Evolutionary conservation across 2,797 vertebrate species (phyloP).

Genomic region (Anguilla pacifica): DNA sequence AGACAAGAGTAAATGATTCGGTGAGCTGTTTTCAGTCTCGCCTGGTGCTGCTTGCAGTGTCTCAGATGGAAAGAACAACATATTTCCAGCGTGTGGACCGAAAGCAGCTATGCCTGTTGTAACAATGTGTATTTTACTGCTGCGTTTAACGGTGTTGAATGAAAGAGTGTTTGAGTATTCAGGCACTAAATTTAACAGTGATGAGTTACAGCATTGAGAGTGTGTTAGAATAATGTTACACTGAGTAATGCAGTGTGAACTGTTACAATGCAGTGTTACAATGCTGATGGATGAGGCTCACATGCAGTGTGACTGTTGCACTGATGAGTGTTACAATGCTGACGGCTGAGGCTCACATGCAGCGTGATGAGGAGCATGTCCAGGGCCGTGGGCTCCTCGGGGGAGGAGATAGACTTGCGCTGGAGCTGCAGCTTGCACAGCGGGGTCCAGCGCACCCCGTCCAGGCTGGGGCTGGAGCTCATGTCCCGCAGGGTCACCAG

Average conservation of each 20-base stretch:
- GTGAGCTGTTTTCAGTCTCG: neutral
- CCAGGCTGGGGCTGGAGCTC: slow-evolving; percentile 74
- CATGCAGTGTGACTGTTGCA: neutral
- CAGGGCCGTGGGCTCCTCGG: slow-evolving; percentile 84
- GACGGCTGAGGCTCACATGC: neutral
- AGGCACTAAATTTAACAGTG: neutral
- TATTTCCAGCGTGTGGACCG: neutral
- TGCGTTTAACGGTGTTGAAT: neutral
- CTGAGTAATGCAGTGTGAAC: neutral
- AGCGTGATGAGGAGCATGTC: slow-evolving; percentile 78
- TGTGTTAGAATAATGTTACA: too few relatives aligned
- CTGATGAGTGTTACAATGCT: neutral
- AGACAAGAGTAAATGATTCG: neutral
- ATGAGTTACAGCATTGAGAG: neutral
- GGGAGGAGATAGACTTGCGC: slow-evolving; percentile 85
- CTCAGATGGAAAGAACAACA: neutral
- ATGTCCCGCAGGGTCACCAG: slow-evolving; percentile 87
- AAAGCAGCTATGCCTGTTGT: neutral
- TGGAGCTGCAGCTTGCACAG: slow-evolving; percentile 84
- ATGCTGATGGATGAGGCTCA: neutral
- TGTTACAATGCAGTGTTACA: neutral
- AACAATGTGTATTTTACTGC: neutral
- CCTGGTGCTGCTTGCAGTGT: neutral
- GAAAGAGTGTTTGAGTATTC: neutral
- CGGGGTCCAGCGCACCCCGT: slow-evolving; percentile 82